Evolutionary conservation across 2,113 vertebrate species (phyloP).

Genomic region (Pollachius pollachius): DNA sequence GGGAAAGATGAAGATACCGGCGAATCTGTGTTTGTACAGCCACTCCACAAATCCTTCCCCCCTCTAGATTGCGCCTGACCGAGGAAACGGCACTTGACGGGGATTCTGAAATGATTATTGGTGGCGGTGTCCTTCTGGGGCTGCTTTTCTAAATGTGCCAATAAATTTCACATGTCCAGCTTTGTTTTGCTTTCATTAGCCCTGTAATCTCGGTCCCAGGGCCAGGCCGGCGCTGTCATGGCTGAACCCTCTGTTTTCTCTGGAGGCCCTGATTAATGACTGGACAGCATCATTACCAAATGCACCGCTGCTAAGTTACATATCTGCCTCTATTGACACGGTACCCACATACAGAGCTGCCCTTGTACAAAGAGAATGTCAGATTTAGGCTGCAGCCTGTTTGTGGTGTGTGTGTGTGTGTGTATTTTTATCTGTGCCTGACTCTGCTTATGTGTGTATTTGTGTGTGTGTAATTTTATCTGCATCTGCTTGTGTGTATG

Average conservation of each 20-base stretch:
- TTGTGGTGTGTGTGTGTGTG: slow-evolving; percentile 5
- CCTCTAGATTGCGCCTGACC: slow-evolving; percentile 67
- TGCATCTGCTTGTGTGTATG: not conserved
- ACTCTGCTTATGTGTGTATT: slow-evolving; percentile 13
- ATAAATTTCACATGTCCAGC: slow-evolving; percentile 82
- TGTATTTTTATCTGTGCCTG: not conserved
- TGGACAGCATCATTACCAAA: slow-evolving; percentile 69
- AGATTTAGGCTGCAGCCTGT: not conserved
- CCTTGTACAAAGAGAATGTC: not conserved
- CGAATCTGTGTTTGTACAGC: slow-evolving; percentile 85
- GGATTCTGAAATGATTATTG: slow-evolving; percentile 75
- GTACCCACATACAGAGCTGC: slow-evolving; percentile 41
- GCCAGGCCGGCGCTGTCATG: slow-evolving; percentile 63
- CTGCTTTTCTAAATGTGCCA: slow-evolving; percentile 75
- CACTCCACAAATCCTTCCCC: slow-evolving; percentile 80
- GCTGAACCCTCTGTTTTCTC: slow-evolving; percentile 75
- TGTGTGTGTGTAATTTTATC: not conserved
- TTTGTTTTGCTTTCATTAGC: slow-evolving; percentile 83
- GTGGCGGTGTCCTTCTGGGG: slow-evolving; percentile 72
- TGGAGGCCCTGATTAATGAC: slow-evolving; percentile 73
- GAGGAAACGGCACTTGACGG: slow-evolving; percentile 74
- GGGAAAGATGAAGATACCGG: slow-evolving; percentile 79
- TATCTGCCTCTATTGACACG: slow-evolving; percentile 64
- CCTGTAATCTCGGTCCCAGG: slow-evolving; percentile 75
- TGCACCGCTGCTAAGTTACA: slow-evolving; percentile 55